phyloP scores from a whole-genome alignment of 2,888 invertebrate species.

The Philaethria dido region DNA sequence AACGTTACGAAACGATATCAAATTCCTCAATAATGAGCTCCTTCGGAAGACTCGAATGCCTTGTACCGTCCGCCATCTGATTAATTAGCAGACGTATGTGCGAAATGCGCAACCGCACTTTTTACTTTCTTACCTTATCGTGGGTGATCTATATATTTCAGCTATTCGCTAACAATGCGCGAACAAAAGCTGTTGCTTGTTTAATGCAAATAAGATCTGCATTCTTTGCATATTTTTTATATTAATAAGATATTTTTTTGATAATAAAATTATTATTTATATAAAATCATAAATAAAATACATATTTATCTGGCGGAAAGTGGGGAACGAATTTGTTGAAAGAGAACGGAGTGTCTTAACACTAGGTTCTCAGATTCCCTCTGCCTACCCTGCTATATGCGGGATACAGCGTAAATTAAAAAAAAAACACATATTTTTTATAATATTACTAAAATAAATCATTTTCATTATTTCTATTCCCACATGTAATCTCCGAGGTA shows the following conservation, averaged over 20 bases:
- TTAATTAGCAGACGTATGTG: constrained; percentile 51
- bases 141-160: constrained; percentile 16
- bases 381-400: no score
- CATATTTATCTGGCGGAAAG: no score
- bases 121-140: constrained; percentile 27
- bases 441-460: no score
- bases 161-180: background rate
- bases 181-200: background rate
- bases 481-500: no score
- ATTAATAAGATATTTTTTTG: background rate
- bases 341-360: no score
- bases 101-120: constrained; percentile 48
- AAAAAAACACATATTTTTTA: no score
- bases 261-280: background rate
- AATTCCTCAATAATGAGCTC: constrained; percentile 74
- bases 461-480: no score
- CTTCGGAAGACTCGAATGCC: constrained; percentile 59
- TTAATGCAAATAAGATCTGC: constrained; percentile 4
- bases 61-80: constrained; percentile 49
- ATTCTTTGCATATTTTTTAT: background rate
- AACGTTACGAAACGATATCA: constrained; percentile 64
- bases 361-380: no score
- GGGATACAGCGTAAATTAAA: no score
- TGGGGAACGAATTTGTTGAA: no score
- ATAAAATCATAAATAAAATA: background rate